Evolutionary conservation across 1,140 invertebrate genomes (phyloP).

Genomic region (Rhopalosiphum padi): DNA sequence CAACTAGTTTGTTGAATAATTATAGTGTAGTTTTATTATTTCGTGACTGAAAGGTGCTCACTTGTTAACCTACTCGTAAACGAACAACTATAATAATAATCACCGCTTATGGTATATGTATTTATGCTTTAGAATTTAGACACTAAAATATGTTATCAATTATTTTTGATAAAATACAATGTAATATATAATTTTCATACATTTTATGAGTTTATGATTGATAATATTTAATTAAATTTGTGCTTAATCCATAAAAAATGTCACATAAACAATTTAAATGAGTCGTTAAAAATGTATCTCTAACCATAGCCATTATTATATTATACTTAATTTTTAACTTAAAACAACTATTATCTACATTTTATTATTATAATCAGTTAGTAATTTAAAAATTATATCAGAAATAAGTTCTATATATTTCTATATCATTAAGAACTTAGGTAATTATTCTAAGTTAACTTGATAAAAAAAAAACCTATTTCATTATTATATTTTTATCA

Average conservation of each 20-base stretch:
- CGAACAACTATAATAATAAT: neutral
- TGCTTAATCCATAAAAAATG: neutral
- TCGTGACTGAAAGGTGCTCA: neutral
- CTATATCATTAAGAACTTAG: too few species aligned
- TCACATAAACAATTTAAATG: neutral
- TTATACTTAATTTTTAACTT: neutral
- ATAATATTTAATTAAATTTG: neutral
- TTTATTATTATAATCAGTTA: too few species aligned
- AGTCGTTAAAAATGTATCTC: neutral
- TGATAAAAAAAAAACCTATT: too few species aligned
- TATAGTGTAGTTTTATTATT: neutral
- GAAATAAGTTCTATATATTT: too few species aligned
- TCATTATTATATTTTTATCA: too few species aligned
- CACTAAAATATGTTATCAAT: neutral
- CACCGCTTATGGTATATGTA: neutral
- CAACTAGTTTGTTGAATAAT: neutral
- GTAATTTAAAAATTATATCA: too few species aligned
- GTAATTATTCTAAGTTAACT: too few species aligned
- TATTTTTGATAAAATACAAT: neutral
- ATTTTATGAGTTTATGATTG: neutral
- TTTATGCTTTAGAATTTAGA: neutral
- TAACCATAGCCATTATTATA: neutral
- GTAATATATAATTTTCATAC: neutral
- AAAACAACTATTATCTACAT: neutral
- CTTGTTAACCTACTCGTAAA: neutral